phyloP scores from a whole-genome alignment of 2,888 invertebrate genomes.

The Heliothis peltigera region DNA sequence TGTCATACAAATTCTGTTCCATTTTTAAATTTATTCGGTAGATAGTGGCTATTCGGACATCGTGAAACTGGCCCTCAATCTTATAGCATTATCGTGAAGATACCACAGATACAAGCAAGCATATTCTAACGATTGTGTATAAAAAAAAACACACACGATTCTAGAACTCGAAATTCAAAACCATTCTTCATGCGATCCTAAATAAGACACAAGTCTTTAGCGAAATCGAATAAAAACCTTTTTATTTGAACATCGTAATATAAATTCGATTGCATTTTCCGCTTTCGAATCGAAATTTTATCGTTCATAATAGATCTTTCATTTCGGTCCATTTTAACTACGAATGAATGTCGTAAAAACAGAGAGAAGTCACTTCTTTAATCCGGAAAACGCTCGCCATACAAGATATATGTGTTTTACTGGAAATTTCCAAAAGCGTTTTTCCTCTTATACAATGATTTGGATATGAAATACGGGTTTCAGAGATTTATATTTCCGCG shows the following conservation, averaged over 20 bases:
- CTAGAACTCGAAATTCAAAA: not conserved
- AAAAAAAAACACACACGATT: too few relatives aligned
- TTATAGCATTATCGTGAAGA: too few relatives aligned
- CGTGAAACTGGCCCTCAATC: too few relatives aligned
- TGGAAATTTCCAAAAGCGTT: slow-evolving; percentile 50
- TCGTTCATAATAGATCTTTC: slow-evolving; percentile 62
- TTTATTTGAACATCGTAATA: slow-evolving; percentile 60
- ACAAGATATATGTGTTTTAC: slow-evolving; percentile 52
- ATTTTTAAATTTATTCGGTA: too few relatives aligned
- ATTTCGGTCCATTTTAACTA: slow-evolving; percentile 59
- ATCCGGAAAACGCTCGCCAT: slow-evolving; percentile 47
- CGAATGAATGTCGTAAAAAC: slow-evolving; percentile 54
- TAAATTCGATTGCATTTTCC: slow-evolving; percentile 61
- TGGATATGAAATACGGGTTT: slow-evolving; percentile 30
- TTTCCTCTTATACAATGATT: slow-evolving; percentile 50
- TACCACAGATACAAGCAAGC: too few relatives aligned
- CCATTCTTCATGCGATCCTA: not conserved
- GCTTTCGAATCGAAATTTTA: slow-evolving; percentile 63
- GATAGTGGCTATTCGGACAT: too few relatives aligned
- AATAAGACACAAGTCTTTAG: not conserved
- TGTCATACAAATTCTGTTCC: too few relatives aligned
- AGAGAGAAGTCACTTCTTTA: slow-evolving; percentile 55
- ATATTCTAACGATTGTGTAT: too few relatives aligned
- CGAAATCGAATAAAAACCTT: slow-evolving; percentile 47
- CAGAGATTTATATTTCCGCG: slow-evolving; percentile 33